These are phyloP conservation scores for Lepidurus apus DNA, from an alignment of 1,140 invertebrate species.

Conservation along the genomic window DNA sequence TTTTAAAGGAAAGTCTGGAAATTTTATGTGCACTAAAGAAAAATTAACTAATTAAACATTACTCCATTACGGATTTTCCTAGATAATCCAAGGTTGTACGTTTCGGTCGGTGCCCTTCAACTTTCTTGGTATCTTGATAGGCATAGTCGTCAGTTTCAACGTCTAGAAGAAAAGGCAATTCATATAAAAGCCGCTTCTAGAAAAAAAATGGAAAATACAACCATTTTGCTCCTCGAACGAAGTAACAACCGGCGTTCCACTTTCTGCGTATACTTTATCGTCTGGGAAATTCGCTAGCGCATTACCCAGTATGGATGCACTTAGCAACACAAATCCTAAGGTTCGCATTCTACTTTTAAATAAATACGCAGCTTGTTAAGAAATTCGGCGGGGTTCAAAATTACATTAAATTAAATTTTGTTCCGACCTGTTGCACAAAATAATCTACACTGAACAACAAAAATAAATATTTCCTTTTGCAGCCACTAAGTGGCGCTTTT, in stretches of 20 bases:
- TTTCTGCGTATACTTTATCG: not conserved
- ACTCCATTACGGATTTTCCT: not conserved
- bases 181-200: not conserved
- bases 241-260: not conserved
- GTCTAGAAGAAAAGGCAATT: not conserved
- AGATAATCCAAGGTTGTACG: not conserved
- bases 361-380: no score
- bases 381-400: no score
- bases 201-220: not conserved
- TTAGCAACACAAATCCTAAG: not conserved
- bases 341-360: not conserved
- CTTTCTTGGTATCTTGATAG: not conserved
- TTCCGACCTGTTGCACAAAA: no score
- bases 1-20: not conserved
- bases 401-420: no score
- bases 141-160: not conserved
- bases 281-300: not conserved
- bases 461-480: no score
- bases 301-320: not conserved
- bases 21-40: not conserved
- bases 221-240: not conserved
- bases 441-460: no score
- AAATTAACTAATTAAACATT: not conserved
- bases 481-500: no score
- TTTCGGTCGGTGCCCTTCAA: not conserved